Conservation (phyloP, 2,888 invertebrate species). For the Oxyteleia sp. region DNA sequence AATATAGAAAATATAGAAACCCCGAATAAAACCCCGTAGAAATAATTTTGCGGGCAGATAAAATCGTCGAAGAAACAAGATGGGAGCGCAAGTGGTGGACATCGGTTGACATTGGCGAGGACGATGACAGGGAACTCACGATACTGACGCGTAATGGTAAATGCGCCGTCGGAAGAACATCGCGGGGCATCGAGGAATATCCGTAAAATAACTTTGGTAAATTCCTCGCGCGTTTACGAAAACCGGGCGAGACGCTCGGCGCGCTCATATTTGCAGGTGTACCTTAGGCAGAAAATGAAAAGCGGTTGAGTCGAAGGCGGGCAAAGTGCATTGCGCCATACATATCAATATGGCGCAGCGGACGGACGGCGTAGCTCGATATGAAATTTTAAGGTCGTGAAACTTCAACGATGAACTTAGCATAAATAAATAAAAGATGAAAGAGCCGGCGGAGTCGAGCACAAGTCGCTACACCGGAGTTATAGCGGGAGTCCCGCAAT, state of each 20-base stretch:
- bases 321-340: slow-evolving; percentile 80
- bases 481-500: slow-evolving; percentile 56
- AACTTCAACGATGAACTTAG: slow-evolving; percentile 81
- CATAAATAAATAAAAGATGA: slow-evolving; percentile 86
- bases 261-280: slow-evolving; percentile 73
- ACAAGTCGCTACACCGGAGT: slow-evolving; percentile 51
- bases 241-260: slow-evolving; percentile 65
- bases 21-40: no score
- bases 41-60: no score
- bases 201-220: slow-evolving; percentile 70
- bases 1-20: no score
- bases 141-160: slow-evolving; percentile 46
- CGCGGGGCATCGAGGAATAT: slow-evolving; percentile 60
- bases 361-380: slow-evolving; percentile 73
- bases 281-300: slow-evolving; percentile 78
- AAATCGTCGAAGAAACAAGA: no score
- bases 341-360: slow-evolving; percentile 77
- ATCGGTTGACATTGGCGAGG: no score
- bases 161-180: slow-evolving; percentile 49
- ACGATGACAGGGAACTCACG: slow-evolving; percentile 35
- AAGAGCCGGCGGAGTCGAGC: slow-evolving; percentile 57
- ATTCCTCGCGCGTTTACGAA: slow-evolving; percentile 74
- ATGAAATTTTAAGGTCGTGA: slow-evolving; percentile 83
- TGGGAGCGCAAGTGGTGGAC: no score
- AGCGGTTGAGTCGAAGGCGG: slow-evolving; percentile 76